A percentile compares a stretch with the other conserved stretches of the same genome.
Evolutionary conservation across 2,797 vertebrate species (phyloP).

Genomic region (Lagodon rhomboides): DNA sequence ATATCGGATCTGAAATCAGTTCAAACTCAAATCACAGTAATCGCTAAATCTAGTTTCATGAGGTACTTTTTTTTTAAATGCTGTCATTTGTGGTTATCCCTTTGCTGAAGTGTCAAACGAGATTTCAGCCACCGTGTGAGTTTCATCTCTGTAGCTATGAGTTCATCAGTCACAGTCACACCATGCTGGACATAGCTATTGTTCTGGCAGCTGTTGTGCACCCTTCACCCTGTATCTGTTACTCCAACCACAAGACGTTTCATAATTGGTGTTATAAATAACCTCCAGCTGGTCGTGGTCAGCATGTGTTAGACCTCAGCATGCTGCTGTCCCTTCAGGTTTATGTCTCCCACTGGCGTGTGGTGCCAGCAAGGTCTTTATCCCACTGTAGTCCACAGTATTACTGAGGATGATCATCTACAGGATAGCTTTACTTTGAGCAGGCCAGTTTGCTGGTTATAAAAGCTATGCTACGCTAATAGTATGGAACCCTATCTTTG

Average conservation of each 20-base stretch:
- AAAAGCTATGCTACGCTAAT: neutral
- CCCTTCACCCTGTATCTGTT: slow-evolving; percentile 39
- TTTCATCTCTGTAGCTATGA: slow-evolving; percentile 1
- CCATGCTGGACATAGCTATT: slow-evolving; percentile 35
- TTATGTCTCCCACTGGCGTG: slow-evolving; percentile 22
- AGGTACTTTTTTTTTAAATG: accelerated
- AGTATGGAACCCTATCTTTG: neutral
- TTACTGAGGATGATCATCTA: neutral
- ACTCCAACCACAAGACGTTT: slow-evolving; percentile 29
- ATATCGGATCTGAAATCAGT: neutral
- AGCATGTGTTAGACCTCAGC: slow-evolving; percentile 60
- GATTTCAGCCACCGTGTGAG: slow-evolving; percentile 14
- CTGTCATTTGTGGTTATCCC: neutral
- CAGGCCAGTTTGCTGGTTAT: neutral
- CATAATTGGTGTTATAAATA: slow-evolving; percentile 80
- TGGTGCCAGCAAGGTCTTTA: neutral
- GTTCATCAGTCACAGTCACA: slow-evolving; percentile 7
- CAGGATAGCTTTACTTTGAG: neutral
- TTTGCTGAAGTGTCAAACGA: neutral
- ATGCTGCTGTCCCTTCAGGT: slow-evolving; percentile 53
- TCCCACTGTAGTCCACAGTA: neutral
- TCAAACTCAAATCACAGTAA: accelerated
- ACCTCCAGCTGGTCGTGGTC: slow-evolving; percentile 74
- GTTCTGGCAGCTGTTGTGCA: slow-evolving; percentile 66
- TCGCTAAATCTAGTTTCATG: accelerated